Base-by-base conservation (phyloP, 2,888 invertebrate genomes). In the Temnothorax rugatulus region DNA sequence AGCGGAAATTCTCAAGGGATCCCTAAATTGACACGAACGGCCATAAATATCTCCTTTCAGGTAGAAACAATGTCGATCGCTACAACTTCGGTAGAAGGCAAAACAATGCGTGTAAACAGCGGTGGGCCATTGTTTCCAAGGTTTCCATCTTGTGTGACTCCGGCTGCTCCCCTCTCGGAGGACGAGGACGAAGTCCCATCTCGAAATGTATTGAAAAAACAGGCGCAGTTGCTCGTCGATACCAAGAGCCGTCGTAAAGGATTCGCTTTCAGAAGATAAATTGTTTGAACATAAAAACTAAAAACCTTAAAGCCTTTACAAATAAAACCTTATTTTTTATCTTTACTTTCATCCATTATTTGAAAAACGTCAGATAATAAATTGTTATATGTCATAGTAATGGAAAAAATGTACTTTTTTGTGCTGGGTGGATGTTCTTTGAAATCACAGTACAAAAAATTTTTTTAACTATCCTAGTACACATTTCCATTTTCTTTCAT, bases 171-270 rank as follows among this genome's bases (percentile, higher is more conserved):
- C n/a, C 90, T 86, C 4, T 97, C 97, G 0, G 98, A 98, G 84
- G 98, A 98, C 87, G 98, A 98, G 92, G 98, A 97, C 87, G 98
- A 98, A 92, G 97, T 98, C 63, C 98, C 98, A 0, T 97, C 98
- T 0, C 96, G 98, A 71, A 97, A 96, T 86, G 97, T 96, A 93
- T 95, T 98, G 84, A 98, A 98, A 95, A 96, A 97, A 83, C 98
- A 98, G 94, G 98, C 98, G 0, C 97, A 98, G 92, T 94, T 98
- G 29, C 97, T 98, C 66, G 96, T 98, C 3, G 98, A 98, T 94
- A 97, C 98, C 9, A 98, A 98, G 93, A 97, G 97, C 87, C 95
- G 98, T 52, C 96, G 98, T 71, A 98, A 97, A 94, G 97, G 97
- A 8, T 96, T 97, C 91, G 88, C 89, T 57, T 92, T 94, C 4